Percentiles rank a stretch among this genome's conserved stretches.
These are phyloP conservation scores for Sebastes alutus DNA, from an alignment of 2,797 vertebrate species.

Conservation along the genomic window DNA sequence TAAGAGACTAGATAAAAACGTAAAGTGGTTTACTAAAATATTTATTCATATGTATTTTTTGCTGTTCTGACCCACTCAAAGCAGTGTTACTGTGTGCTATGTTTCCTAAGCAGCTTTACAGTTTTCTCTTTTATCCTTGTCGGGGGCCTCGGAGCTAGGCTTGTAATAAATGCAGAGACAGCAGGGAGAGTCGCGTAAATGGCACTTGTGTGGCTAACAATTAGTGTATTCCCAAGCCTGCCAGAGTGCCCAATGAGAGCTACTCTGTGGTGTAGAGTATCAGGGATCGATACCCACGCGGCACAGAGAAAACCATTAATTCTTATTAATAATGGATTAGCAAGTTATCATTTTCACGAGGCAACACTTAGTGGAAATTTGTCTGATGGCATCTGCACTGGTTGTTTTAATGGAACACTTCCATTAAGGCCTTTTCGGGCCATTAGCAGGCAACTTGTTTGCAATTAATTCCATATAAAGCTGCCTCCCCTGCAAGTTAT, in stretches of 20 bases:
- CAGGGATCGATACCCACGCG: slow-evolving; percentile 77
- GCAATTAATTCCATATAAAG: slow-evolving; percentile 83
- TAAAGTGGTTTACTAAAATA: neutral
- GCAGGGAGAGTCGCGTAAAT: slow-evolving; percentile 67
- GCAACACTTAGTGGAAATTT: slow-evolving; percentile 80
- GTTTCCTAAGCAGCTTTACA: slow-evolving; percentile 15
- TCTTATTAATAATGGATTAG: slow-evolving; percentile 87
- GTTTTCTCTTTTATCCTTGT: slow-evolving; percentile 18
- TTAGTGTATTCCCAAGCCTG: slow-evolving; percentile 75
- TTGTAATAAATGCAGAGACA: slow-evolving; percentile 69
- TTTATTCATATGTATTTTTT: neutral
- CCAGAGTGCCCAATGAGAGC: slow-evolving; percentile 69
- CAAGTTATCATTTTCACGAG: slow-evolving; percentile 82
- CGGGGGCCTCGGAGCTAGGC: slow-evolving; percentile 40
- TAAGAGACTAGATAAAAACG: neutral
- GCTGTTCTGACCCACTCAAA: neutral
- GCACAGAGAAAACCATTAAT: slow-evolving; percentile 81
- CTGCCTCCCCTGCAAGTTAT: slow-evolving; percentile 77
- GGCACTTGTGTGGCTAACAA: slow-evolving; percentile 73
- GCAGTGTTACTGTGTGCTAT: neutral
- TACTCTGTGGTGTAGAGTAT: slow-evolving; percentile 74
- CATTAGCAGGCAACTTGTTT: slow-evolving; percentile 81
- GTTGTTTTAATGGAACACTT: slow-evolving; percentile 81
- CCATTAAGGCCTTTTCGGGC: slow-evolving; percentile 81
- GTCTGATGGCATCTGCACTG: slow-evolving; percentile 78